Percentiles rank a stretch among this genome's conserved stretches.
Conservation (phyloP, 35 echinoderm and acorn worm genomes). For the Ophiothrix spiculata region DNA sequence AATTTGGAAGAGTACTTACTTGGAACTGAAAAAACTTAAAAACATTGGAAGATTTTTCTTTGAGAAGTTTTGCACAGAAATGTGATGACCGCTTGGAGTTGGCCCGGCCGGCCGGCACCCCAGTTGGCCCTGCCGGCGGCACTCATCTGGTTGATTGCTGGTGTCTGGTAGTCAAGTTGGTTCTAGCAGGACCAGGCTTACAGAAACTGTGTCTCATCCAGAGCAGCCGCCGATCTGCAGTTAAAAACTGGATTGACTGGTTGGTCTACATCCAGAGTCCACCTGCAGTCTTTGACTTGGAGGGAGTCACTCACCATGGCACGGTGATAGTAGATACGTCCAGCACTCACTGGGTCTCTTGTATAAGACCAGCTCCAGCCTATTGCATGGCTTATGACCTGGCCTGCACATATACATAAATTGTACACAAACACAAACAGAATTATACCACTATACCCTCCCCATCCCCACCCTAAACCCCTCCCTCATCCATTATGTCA, state of each 20-base stretch:
- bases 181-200: neutral
- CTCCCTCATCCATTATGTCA: too few relatives aligned
- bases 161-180: neutral
- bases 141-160: neutral
- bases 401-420: conserved; percentile 6
- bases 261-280: neutral
- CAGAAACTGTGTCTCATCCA: neutral
- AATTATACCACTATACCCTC: conserved; percentile 1
- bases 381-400: conserved; percentile 4
- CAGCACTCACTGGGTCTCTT: neutral
- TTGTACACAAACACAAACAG: conserved; percentile 15
- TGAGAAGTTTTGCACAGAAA: neutral
- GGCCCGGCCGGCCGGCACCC: neutral
- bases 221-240: neutral
- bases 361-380: conserved; percentile 5
- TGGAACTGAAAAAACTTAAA: neutral
- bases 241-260: neutral
- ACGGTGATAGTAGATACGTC: too few relatives aligned
- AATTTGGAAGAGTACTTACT: conserved; percentile 5
- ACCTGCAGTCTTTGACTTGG: neutral
- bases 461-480: too few relatives aligned
- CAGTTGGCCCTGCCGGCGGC: neutral
- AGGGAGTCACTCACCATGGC: too few relatives aligned
- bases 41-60: neutral
- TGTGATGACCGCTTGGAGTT: neutral